Percentiles rank a stretch among this genome's conserved stretches.
Evolutionary conservation across 1,140 invertebrate species (phyloP).

Genomic region (Frieseomelitta varia): DNA sequence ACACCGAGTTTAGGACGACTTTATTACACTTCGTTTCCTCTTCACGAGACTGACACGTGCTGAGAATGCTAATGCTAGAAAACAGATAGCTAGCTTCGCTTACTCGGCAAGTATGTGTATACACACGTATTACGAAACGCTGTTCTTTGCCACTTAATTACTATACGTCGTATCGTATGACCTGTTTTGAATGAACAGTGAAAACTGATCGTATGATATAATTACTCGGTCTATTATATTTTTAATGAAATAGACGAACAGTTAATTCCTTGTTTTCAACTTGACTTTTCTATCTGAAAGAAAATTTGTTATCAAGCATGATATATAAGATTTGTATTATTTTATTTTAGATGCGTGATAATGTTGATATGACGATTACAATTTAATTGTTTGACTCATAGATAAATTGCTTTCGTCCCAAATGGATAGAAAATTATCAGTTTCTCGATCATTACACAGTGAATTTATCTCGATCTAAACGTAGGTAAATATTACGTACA

Average conservation of each 20-base stretch:
- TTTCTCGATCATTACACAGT: not conserved
- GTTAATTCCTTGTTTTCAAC: not conserved
- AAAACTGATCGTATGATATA: not conserved
- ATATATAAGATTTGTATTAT: not conserved
- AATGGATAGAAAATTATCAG: not conserved
- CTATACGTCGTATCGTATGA: not conserved
- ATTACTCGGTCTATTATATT: not conserved
- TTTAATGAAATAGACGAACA: not conserved
- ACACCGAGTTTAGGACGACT: slow-evolving; percentile 9
- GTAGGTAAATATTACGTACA: not conserved
- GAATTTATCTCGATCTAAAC: not conserved
- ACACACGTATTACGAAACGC: not conserved
- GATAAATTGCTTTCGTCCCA: not conserved
- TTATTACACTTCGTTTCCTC: not conserved
- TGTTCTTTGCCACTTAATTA: not conserved
- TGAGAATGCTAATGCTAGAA: not conserved
- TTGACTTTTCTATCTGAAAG: not conserved
- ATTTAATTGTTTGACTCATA: not conserved
- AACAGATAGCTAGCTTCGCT: not conserved
- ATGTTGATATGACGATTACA: not conserved
- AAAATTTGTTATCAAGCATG: not conserved
- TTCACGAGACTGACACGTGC: not conserved
- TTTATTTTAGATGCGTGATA: not conserved
- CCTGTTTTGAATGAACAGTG: not conserved
- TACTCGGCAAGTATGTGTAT: not conserved